These are phyloP conservation scores for Brachyhypopomus gauderio DNA, from an alignment of 2,113 vertebrate genomes.

Conservation along the genomic window DNA sequence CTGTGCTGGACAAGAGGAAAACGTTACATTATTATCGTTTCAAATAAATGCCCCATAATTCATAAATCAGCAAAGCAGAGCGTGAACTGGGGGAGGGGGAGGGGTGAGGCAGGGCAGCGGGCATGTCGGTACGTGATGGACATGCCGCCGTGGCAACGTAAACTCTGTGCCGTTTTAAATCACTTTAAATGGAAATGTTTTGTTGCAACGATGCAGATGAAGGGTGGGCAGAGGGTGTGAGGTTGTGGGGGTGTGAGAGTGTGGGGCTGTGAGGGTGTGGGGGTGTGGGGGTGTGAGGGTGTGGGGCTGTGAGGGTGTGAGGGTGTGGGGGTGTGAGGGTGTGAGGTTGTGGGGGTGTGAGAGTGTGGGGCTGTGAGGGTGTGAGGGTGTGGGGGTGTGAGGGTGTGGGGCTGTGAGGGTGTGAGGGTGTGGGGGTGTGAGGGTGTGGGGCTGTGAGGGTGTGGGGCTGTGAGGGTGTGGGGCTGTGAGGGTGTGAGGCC, in stretches of 20 bases:
- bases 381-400: conserved; percentile 28
- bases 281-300: too few relatives aligned
- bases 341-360: too few relatives aligned
- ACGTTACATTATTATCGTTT: conserved; percentile 77
- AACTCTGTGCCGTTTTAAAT: conserved; percentile 76
- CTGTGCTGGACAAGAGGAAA: conserved; percentile 55
- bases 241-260: too few relatives aligned
- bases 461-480: too few relatives aligned
- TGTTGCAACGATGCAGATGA: conserved; percentile 75
- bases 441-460: too few relatives aligned
- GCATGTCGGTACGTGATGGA: conserved; percentile 70
- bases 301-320: too few relatives aligned
- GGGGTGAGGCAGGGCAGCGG: conserved; percentile 30
- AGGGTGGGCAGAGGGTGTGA: conserved; percentile 63
- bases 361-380: conserved; percentile 38
- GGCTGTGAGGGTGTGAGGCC: too few relatives aligned
- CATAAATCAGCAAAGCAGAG: conserved; percentile 67
- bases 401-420: too few relatives aligned
- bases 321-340: too few relatives aligned
- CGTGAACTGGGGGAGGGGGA: conserved; percentile 38
- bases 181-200: conserved; percentile 83
- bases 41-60: conserved; percentile 78
- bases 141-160: conserved; percentile 69
- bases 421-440: too few relatives aligned
- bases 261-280: too few relatives aligned